Conservation (phyloP, 2,797 vertebrate genomes). For the Gorsachius magnificus region DNA sequence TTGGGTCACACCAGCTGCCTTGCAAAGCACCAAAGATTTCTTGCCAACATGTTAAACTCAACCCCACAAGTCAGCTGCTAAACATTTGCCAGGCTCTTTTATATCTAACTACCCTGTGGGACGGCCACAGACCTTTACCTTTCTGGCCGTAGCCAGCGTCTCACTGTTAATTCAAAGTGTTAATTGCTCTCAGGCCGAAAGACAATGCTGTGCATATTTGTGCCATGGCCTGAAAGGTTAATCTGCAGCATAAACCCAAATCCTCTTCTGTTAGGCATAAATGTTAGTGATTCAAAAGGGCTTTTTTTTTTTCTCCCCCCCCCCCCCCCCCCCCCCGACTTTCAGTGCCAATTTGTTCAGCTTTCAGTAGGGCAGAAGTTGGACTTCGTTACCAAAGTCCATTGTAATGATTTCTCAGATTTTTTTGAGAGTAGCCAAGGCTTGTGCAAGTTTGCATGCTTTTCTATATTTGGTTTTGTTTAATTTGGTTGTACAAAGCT, state of each 20-base stretch:
- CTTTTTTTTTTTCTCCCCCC: not conserved
- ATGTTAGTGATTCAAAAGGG: not conserved
- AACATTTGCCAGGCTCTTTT: conserved; percentile 17
- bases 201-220: not conserved
- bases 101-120: not conserved
- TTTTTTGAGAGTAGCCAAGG: conserved; percentile 39
- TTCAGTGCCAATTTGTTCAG: not conserved
- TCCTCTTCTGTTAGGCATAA: not conserved
- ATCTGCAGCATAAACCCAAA: not conserved
- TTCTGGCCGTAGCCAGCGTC: not conserved
- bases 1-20: not conserved
- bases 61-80: not conserved
- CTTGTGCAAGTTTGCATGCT: conserved; percentile 65
- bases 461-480: conserved; percentile 75
- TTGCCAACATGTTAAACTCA: not conserved
- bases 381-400: conserved; percentile 45
- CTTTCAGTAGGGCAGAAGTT: conserved; percentile 49
- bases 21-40: not conserved
- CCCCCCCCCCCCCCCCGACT: not conserved
- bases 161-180: not conserved
- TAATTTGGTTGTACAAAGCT: conserved; percentile 64
- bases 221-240: not conserved
- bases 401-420: conserved; percentile 53
- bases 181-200: not conserved
- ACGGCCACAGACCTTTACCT: not conserved